Conservation (phyloP, 2,797 vertebrate genomes). For the Falco naumanni region DNA sequence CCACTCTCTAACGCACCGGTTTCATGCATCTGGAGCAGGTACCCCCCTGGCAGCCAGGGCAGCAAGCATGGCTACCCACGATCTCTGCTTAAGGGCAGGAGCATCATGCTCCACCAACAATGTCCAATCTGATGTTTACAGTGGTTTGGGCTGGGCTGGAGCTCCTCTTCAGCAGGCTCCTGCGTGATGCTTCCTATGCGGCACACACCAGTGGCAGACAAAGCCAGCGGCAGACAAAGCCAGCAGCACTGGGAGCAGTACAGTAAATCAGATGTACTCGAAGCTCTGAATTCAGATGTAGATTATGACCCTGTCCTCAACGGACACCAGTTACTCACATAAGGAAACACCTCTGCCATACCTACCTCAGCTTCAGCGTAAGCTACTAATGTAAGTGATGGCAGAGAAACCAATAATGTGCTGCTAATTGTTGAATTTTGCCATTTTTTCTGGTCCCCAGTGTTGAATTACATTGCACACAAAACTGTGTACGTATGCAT, state of each 20-base stretch:
- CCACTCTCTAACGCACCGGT: background rate
- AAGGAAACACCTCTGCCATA: background rate
- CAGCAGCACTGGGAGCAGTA: background rate
- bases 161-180: background rate
- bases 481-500: background rate
- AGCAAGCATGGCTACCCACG: background rate
- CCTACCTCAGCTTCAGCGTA: background rate
- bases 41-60: fast-evolving
- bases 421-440: background rate
- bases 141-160: background rate
- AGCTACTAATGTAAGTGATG: fast-evolving
- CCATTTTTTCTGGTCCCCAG: background rate
- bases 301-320: background rate
- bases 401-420: background rate
- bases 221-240: background rate
- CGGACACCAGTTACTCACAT: background rate
- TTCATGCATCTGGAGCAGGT: fast-evolving
- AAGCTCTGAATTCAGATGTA: background rate
- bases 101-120: background rate
- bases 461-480: background rate
- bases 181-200: fast-evolving
- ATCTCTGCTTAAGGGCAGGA: background rate
- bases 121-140: background rate
- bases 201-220: background rate
- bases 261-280: background rate